Evolutionary conservation across 1,140 invertebrate species (phyloP), one percentile per base, ranked within the genome.

Genomic region (Formica exsecta): DNA sequence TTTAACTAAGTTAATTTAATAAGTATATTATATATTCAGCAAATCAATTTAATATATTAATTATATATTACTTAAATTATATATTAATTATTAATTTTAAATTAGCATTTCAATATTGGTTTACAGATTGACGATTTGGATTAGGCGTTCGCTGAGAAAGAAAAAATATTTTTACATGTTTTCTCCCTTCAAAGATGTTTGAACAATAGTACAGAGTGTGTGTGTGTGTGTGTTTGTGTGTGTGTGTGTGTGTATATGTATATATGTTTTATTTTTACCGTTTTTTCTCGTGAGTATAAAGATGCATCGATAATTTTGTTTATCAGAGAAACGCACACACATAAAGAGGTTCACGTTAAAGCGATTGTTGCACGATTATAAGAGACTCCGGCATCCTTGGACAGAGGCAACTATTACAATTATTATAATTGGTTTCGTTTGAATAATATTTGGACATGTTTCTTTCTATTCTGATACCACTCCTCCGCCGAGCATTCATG

Each of bases 1-100:
- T 32, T 59, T 75, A 57, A 38, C 51, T 57, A 59, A 36, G 32
- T 36, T 59, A 75, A 75, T 59, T 75, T 59, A 75, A 38, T 59
- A 59, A 75, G 59, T 61, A 22, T 19, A 51, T 19, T 51, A 19
- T 51, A 48, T 8, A 32, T 51, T 9, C 16, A 48, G 48, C 48
- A 19, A 19, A 19, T 51, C 16, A 51, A 51, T 16, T 51, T 5
- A 51, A 48, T 4, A 48, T 16, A 48, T 48, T 48, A 13, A 48
- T 48, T 48, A 48, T 2, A 44, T 44, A 44, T 44, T 44, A 44
- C 9, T 44, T 44, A 44, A 44, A 11, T 44, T 44, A 44, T 13
- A 48, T 48, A 48, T 48, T 11, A 44, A 48, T 48, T 48, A 22
- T 16, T 19, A 3, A 19, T 41, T 41, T 71, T n/a, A n/a, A 19